Base-by-base conservation (phyloP, 2,888 invertebrate species). In the Parnassius smintheus region DNA sequence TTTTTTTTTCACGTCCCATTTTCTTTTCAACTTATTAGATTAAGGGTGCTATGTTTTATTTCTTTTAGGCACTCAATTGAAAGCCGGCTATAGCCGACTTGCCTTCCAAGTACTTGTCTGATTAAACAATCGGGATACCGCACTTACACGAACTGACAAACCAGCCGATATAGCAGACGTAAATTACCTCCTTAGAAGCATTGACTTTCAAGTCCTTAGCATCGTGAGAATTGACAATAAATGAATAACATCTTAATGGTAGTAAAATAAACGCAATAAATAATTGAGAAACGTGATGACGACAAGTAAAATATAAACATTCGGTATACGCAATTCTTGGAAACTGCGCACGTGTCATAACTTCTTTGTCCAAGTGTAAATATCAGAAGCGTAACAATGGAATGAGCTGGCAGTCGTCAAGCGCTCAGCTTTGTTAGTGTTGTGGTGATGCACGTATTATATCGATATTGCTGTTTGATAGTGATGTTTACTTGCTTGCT, bases 301-400 rank as follows among this genome's bases (percentile, higher is more conserved):
- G 45, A 59, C 42, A 42, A 45, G 48, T 44, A 25, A 41, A 54
- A 51, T 25, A 55, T 64, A 64, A 59, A 60, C 59, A 64, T 59
- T 59, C 52, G 48, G 48, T 55, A 60, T 50, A 57, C 54, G 56
- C 63, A 54, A 62, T 63, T 64, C 65, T 65, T 61, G 66, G 68
- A 68, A 66, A 69, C 70, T 65, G 70, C 25, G 64, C 64, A 64
- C 64, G 64, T 64, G 77, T 76, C 73, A 75, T 73, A 73, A 69
- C 70, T 75, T 71, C 75, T 78, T 78, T 78, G 76, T 76, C 74
- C 69, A 70, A 73, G 70, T 70, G 68, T 62, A 67, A 65, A 68
- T 66, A 68, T 61, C 56, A 18, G 41, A 56, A 54, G 58, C 59
- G 68, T 70, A 70, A 71, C 72, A 72, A 73, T 72, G 66, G 70